Conservation (phyloP, 2,797 vertebrate genomes). For the Triplophysa bombifrons region DNA sequence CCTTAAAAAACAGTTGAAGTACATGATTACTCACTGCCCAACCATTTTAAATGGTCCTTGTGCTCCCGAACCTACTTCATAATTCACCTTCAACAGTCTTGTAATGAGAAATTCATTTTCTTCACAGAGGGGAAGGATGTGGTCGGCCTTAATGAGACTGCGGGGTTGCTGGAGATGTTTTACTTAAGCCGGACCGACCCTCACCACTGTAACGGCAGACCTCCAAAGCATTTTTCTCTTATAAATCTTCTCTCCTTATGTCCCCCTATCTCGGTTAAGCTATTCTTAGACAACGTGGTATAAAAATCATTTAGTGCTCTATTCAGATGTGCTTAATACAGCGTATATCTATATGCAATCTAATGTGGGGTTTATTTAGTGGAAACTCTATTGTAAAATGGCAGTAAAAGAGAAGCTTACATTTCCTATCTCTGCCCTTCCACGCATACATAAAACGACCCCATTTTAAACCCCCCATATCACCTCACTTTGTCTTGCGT, state of each 20-base stretch:
- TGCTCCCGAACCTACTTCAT: conserved; percentile 26
- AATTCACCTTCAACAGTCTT: conserved; percentile 40
- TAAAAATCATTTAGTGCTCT: neutral
- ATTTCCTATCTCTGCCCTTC: neutral
- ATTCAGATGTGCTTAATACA: neutral
- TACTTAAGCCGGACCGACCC: neutral
- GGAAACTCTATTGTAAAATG: neutral
- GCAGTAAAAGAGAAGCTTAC: neutral
- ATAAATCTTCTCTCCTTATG: neutral
- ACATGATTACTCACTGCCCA: conserved; percentile 21
- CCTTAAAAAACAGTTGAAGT: conserved; percentile 19
- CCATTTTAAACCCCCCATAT: neutral
- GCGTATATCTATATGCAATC: neutral
- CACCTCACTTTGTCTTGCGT: neutral
- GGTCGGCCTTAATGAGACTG: conserved; percentile 51
- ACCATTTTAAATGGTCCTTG: conserved; percentile 24
- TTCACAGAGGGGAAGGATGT: conserved; percentile 26
- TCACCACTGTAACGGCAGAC: neutral
- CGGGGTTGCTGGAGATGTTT: conserved; percentile 10
- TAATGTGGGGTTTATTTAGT: conserved; percentile 4
- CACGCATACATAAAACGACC: neutral
- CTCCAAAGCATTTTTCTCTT: neutral
- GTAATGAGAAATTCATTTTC: conserved; percentile 50
- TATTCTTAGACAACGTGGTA: neutral
- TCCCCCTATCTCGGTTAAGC: neutral